Base-by-base conservation (phyloP, 2,888 invertebrate species). In the Nomada fabriciana region DNA sequence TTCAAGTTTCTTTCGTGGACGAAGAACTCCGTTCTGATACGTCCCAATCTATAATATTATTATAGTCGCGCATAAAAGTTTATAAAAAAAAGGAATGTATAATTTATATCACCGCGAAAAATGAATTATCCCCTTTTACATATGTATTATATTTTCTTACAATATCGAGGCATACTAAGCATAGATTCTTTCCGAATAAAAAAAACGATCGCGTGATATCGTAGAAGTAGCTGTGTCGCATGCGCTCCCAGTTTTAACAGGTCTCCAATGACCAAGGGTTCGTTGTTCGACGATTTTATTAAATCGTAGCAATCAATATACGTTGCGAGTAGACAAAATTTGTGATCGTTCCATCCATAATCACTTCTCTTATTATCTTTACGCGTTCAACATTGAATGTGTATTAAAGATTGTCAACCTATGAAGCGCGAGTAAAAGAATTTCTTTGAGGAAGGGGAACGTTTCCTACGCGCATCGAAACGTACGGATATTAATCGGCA, bases 401-500 rank as follows among this genome's bases (percentile, higher is more conserved):
- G 25, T 69, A 42, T 68, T 72, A 29, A 13, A 4, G 55, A 53
- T 11, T 67, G 50, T 65, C n/a, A 61, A 60, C 36, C 42, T 69
- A 77, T 65, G 68, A 76, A 84, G 76, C 10, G 36, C 36, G 52
- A 76, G 81, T 68, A 74, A 83, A 83, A 78, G 57, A 75, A 74
- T 18, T 64, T 71, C 29, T 64, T 67, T 60, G 67, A 78, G 80
- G 82, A 82, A 88, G 81, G 85, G 83, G 75, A 76, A 77, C 71
- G 36, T 42, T 47, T 60, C 74, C 69, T 73, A 82, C 72, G 75
- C 82, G 78, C 72, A 67, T 68, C 78, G 70, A 67, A 65, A 81
- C 80, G 53, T 69, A 72, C 67, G 55, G 69, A 79, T 85, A 75
- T 87, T 80, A 87, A 87, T 87, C 75, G 76, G 65, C 77, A 73